Percentiles rank a stretch among this genome's conserved stretches.
phyloP scores from a whole-genome alignment of 1,140 invertebrate species.

The Tetramorium alpestre region DNA sequence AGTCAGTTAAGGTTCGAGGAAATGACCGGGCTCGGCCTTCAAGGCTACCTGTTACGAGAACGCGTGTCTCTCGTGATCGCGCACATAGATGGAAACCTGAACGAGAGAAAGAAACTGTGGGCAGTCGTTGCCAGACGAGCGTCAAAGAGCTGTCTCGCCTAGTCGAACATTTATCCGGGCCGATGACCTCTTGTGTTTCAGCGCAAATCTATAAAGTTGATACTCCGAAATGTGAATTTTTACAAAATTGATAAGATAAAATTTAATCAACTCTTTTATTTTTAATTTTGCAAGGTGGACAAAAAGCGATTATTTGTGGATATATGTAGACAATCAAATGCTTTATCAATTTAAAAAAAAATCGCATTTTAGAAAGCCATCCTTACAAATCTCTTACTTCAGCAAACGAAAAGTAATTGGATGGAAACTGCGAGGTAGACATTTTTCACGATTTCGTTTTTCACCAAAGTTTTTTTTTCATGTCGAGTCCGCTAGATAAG shows the following conservation, averaged over 20 bases:
- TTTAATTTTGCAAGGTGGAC: no score
- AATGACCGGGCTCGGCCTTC: constrained; percentile 29
- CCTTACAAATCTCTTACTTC: not conserved
- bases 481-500: not conserved
- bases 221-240: no score
- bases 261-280: no score
- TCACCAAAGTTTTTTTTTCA: not conserved
- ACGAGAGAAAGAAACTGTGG: constrained; percentile 45
- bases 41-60: constrained; percentile 48
- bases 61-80: not conserved
- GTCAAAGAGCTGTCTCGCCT: constrained; percentile 41
- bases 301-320: no score
- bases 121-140: not conserved
- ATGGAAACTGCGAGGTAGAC: constrained; percentile 36
- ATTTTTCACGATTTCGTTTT: constrained; percentile 36
- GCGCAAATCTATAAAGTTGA: not conserved
- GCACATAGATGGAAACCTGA: constrained; percentile 51
- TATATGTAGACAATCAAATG: no score
- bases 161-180: constrained; percentile 29
- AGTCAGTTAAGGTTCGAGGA: constrained; percentile 26
- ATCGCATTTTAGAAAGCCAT: no score
- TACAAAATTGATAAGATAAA: no score
- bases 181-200: constrained; percentile 10
- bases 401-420: constrained; percentile 32
- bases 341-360: no score